These are phyloP conservation scores for Limonius californicus DNA, from an alignment of 1,140 invertebrate genomes.

Conservation along the genomic window DNA sequence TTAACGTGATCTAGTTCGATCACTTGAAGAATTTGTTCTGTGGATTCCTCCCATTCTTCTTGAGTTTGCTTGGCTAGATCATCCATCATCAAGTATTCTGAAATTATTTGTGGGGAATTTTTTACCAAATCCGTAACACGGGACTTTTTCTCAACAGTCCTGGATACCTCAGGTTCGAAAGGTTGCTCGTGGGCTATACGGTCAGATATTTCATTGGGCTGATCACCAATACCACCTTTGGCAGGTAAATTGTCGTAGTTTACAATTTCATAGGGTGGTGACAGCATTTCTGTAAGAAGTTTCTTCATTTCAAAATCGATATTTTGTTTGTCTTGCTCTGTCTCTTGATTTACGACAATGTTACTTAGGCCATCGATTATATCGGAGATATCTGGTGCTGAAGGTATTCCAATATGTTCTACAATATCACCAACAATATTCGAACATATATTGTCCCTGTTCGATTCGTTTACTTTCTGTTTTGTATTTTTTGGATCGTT, in stretches of 20 bases:
- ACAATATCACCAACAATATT: neutral
- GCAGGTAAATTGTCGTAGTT: conserved; percentile 18
- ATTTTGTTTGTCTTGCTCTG: conserved; percentile 4
- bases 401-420: neutral
- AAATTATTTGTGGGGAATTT: conserved; percentile 28
- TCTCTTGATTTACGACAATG: conserved; percentile 8
- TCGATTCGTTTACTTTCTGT: neutral
- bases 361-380: conserved; percentile 19
- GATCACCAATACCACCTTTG: conserved; percentile 24
- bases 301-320: conserved; percentile 24
- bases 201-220: neutral
- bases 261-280: conserved; percentile 18
- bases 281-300: conserved; percentile 17
- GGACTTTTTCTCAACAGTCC: conserved; percentile 28
- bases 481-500: neutral
- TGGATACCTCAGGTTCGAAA: neutral
- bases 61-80: conserved; percentile 23
- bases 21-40: conserved; percentile 27
- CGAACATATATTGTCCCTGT: too few species aligned
- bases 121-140: conserved; percentile 30
- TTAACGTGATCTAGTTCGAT: conserved; percentile 26
- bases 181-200: neutral
- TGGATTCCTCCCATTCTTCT: conserved; percentile 29
- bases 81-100: conserved; percentile 20
- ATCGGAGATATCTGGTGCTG: conserved; percentile 8